Conservation (phyloP, 2,113 vertebrate species). For the Dryoscopus gambensis region DNA sequence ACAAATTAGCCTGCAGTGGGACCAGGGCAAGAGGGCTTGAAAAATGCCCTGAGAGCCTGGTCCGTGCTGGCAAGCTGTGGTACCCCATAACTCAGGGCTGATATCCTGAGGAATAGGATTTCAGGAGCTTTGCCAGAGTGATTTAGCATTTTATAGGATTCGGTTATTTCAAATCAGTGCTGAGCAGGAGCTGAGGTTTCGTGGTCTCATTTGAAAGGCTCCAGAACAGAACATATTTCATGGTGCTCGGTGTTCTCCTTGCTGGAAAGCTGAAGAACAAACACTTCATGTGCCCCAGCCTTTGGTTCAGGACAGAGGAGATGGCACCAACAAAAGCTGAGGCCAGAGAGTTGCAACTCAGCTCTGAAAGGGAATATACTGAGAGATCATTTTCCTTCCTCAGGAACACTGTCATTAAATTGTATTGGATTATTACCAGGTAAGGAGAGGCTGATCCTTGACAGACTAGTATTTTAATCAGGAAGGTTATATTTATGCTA, state of each 20-base stretch:
- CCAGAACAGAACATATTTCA: background rate
- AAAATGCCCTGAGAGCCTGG: background rate
- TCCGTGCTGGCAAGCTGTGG: background rate
- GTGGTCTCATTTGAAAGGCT: background rate
- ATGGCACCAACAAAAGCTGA: background rate
- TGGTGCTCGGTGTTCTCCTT: background rate
- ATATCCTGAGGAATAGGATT: background rate
- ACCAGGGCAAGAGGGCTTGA: background rate
- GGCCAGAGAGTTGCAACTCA: background rate
- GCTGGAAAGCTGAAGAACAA: background rate
- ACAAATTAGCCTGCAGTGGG: background rate
- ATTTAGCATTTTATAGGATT: background rate
- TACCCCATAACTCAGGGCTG: background rate
- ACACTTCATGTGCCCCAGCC: background rate
- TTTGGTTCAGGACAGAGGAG: background rate
- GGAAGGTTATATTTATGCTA: background rate
- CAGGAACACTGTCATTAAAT: background rate
- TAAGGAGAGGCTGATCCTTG: background rate
- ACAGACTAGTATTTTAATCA: background rate
- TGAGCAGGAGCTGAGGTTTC: background rate
- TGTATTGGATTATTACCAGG: background rate
- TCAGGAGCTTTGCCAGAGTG: background rate
- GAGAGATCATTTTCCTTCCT: background rate
- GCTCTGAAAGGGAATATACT: background rate
- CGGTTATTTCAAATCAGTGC: background rate